These are phyloP conservation scores for Diabrotica virgifera DNA, from an alignment of 1,140 invertebrate species.

Conservation along the genomic window DNA sequence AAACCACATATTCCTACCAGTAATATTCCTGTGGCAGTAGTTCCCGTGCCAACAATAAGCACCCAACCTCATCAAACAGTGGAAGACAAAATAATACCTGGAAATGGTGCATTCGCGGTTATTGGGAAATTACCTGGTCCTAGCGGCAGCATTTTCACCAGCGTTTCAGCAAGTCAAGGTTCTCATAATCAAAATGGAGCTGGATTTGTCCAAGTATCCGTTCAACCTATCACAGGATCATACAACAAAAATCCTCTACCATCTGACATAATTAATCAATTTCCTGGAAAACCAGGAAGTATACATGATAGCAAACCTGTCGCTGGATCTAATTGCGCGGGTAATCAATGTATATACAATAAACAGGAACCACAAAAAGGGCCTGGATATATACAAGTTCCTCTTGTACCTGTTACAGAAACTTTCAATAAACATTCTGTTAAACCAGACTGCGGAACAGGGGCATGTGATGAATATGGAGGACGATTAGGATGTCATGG, in stretches of 20 bases:
- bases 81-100: neutral
- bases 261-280: neutral
- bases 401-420: neutral
- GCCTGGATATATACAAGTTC: neutral
- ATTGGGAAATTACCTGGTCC: neutral
- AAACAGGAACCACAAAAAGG: neutral
- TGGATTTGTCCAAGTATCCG: neutral
- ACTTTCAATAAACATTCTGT: neutral
- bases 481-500: neutral
- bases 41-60: neutral
- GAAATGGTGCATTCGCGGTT: neutral
- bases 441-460: neutral
- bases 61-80: neutral
- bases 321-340: neutral
- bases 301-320: neutral
- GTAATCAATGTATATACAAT: neutral
- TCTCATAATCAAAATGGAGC: neutral
- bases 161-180: neutral
- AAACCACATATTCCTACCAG: neutral
- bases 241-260: too few relatives aligned
- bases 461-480: neutral
- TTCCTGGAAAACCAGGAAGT: neutral
- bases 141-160: neutral
- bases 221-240: neutral
- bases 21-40: neutral